Percentiles rank a stretch among this genome's conserved stretches.
Conservation (phyloP, 2,888 invertebrate genomes). For the Andrena chrysosceles region DNA sequence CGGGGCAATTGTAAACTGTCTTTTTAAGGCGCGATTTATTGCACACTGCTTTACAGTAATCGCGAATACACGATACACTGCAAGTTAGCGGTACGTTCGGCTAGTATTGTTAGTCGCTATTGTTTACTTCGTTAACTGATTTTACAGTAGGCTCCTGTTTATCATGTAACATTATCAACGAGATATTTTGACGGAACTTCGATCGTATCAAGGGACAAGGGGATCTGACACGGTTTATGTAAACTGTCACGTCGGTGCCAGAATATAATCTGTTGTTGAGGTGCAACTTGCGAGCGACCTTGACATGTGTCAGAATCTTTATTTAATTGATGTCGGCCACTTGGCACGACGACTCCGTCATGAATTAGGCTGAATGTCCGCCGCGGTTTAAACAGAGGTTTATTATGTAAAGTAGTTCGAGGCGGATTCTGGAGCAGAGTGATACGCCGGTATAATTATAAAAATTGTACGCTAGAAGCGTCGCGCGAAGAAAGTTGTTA, state of each 20-base stretch:
- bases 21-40: slow-evolving; percentile 11
- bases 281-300: slow-evolving; percentile 63
- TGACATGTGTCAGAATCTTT: slow-evolving; percentile 74
- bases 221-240: slow-evolving; percentile 26
- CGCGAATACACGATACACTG: not conserved
- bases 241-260: slow-evolving; percentile 32
- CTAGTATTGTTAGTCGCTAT: slow-evolving; percentile 4
- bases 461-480: slow-evolving; percentile 2
- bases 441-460: slow-evolving; percentile 10
- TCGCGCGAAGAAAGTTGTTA: slow-evolving; percentile 5
- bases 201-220: not conserved
- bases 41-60: not conserved
- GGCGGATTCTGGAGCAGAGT: slow-evolving; percentile 40
- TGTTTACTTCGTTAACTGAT: not conserved
- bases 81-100: not conserved
- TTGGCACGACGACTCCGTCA: slow-evolving; percentile 71
- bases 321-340: slow-evolving; percentile 75
- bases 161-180: slow-evolving; percentile 1
- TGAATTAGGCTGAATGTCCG: slow-evolving; percentile 66
- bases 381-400: slow-evolving; percentile 36
- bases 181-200: not conserved
- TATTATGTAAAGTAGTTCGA: slow-evolving; percentile 46
- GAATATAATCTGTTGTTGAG: slow-evolving; percentile 38
- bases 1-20: not conserved
- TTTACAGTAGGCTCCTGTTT: slow-evolving; percentile 31